Percentiles rank a stretch among this genome's conserved stretches.
phyloP scores from a whole-genome alignment of 2,888 invertebrate species.

The Sphaerophoria taeniata region DNA sequence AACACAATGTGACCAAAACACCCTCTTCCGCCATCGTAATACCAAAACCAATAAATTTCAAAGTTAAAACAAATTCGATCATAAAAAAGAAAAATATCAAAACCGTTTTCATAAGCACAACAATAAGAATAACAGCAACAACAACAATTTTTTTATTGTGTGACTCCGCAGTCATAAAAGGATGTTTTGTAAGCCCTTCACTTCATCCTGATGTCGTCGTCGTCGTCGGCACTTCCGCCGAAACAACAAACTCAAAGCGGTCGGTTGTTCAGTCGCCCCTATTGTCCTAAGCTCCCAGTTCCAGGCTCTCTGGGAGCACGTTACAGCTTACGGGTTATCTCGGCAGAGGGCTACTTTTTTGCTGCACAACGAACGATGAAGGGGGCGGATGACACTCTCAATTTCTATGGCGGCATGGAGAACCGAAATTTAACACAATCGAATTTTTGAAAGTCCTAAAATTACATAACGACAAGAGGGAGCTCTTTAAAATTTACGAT shows the following conservation, averaged over 20 bases:
- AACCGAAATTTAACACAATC: constrained; percentile 59
- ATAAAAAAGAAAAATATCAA: constrained; percentile 59
- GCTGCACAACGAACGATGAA: constrained; percentile 23
- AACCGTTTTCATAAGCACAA: constrained; percentile 72
- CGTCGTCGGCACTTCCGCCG: no score
- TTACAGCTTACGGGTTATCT: constrained; percentile 44
- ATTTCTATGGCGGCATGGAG: constrained; percentile 25
- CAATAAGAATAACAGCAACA: constrained; percentile 44
- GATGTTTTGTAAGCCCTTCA: constrained; percentile 57
- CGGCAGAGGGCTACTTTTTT: constrained; percentile 27
- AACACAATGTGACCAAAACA: constrained; percentile 65
- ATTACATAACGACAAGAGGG: constrained; percentile 56
- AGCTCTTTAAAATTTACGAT: constrained; percentile 66
- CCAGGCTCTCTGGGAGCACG: constrained; percentile 20
- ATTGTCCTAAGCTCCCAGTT: constrained; percentile 22
- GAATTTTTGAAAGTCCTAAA: constrained; percentile 67
- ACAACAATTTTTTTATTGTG: constrained; percentile 57
- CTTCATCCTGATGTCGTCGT: no score
- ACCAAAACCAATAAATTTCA: constrained; percentile 71
- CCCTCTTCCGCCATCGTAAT: constrained; percentile 35
- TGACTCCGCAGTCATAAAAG: constrained; percentile 62
- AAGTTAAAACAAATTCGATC: constrained; percentile 74
- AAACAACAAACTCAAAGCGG: background rate
- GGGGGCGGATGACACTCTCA: constrained; percentile 21
- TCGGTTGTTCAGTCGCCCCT: constrained; percentile 25